phyloP scores from a whole-genome alignment of 2,888 invertebrate genomes.

The Nephrocerus scutellatus region DNA sequence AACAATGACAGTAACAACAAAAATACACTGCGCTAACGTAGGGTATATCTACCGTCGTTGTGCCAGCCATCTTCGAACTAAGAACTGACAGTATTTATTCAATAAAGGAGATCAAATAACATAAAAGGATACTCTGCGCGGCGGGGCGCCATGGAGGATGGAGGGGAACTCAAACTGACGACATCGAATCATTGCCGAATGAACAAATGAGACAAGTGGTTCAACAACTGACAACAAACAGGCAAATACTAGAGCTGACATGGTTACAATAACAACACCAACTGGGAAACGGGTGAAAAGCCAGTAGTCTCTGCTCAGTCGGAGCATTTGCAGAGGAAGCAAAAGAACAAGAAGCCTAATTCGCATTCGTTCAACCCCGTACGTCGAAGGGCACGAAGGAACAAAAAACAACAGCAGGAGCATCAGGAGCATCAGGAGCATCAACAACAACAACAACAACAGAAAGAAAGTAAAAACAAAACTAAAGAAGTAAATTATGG shows the following conservation, averaged over 20 bases:
- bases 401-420: conserved; percentile 1
- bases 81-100: conserved; percentile 20
- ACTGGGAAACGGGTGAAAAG: too few species aligned
- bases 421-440: not conserved
- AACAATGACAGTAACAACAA: too few species aligned
- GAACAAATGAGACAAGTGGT: conserved; percentile 23
- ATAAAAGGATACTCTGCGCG: not conserved
- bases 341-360: too few species aligned
- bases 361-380: too few species aligned
- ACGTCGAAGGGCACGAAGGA: not conserved
- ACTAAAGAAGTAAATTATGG: not conserved
- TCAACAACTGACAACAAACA: conserved; percentile 23
- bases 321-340: too few species aligned
- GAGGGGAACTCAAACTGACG: too few species aligned
- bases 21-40: too few species aligned
- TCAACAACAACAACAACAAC: not conserved
- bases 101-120: conserved; percentile 11
- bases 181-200: conserved; percentile 23
- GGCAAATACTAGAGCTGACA: too few species aligned
- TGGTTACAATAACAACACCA: too few species aligned
- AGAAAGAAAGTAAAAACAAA: not conserved
- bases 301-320: too few species aligned
- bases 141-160: not conserved
- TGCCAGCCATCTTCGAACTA: too few species aligned
- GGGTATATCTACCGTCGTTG: too few species aligned